Percentiles rank a stretch among this genome's conserved stretches.
These are phyloP conservation scores for Neogale vison DNA, from an alignment of 2,113 vertebrate genomes.

Conservation along the genomic window DNA sequence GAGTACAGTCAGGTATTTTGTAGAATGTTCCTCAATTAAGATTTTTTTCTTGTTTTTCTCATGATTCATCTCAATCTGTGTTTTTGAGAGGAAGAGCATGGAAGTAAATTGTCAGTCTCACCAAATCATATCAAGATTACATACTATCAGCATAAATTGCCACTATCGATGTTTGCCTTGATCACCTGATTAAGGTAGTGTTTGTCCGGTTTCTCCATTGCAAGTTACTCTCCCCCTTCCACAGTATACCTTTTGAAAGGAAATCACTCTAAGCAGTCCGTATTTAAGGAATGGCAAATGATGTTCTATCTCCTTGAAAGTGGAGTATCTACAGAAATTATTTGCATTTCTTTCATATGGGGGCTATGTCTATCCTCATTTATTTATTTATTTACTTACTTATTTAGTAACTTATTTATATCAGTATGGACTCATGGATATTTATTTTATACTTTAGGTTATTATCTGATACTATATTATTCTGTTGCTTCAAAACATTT, in stretches of 20 bases:
- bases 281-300: background rate
- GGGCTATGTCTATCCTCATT: background rate
- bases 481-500: background rate
- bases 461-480: background rate
- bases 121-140: background rate
- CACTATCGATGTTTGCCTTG: background rate
- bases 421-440: background rate
- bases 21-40: too few relatives aligned
- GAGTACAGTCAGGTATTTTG: background rate
- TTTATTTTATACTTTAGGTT: background rate
- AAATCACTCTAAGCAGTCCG: rapidly evolving
- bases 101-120: background rate
- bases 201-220: background rate
- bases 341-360: background rate
- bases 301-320: background rate
- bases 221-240: background rate
- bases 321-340: background rate
- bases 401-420: background rate
- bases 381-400: background rate
- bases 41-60: background rate
- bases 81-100: background rate
- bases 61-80: background rate
- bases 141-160: background rate
- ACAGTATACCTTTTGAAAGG: background rate
- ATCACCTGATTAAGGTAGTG: rapidly evolving